Conservation (phyloP, 2,888 invertebrate genomes). For the Lepidocyrtinus sp. region DNA sequence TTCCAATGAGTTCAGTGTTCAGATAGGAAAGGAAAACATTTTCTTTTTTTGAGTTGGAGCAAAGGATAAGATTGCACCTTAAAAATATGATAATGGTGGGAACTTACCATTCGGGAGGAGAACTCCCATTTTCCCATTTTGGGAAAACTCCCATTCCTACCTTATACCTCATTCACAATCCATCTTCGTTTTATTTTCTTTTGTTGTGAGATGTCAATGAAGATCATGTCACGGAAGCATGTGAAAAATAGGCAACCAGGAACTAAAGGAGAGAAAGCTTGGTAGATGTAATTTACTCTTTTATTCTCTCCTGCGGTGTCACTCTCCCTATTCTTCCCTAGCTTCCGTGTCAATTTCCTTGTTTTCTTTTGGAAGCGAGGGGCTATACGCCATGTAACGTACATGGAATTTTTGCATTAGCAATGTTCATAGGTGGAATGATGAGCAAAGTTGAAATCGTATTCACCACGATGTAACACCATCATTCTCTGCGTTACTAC, state of each 20-base stretch:
- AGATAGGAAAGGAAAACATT: constrained; percentile 29
- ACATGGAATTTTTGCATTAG: neutral
- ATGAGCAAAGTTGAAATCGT: neutral
- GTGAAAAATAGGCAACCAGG: constrained; percentile 38
- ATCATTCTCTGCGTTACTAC: neutral
- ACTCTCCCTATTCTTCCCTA: neutral
- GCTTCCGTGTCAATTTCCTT: neutral
- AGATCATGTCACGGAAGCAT: constrained; percentile 33
- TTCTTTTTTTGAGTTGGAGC: constrained; percentile 31
- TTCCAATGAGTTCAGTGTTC: no score
- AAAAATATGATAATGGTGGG: constrained; percentile 41
- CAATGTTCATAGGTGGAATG: neutral
- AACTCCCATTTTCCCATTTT: constrained; percentile 6
- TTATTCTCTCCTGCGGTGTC: neutral
- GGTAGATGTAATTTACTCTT: neutral
- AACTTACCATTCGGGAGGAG: constrained; percentile 40
- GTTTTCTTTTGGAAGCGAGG: neutral
- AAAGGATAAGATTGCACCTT: constrained; percentile 50
- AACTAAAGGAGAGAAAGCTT: constrained; percentile 23
- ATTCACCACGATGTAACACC: neutral
- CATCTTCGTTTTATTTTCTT: constrained; percentile 26
- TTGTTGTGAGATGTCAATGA: constrained; percentile 35
- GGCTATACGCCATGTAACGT: neutral
- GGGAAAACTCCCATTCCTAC: no score
- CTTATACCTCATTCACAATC: constrained; percentile 17